Base-by-base conservation (phyloP, 2,888 invertebrate species). In the Trachelus troglodyta region DNA sequence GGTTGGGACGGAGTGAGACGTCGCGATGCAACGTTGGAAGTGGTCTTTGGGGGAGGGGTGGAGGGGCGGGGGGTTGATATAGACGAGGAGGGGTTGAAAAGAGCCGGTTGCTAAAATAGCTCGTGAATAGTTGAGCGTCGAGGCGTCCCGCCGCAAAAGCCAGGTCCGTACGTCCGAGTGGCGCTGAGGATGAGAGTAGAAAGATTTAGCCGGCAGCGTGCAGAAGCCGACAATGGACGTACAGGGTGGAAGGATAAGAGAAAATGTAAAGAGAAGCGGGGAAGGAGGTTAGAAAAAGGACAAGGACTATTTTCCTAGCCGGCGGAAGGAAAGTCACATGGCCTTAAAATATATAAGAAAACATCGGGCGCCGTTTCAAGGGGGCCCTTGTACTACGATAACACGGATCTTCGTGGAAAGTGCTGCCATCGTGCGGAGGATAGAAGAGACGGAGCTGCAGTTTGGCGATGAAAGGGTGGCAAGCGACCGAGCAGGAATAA, bases 391-490 rank as follows among this genome's bases (percentile, higher is more conserved):
- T 4, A 71, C 71, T 31, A 4, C 23, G 71, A 71, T 71, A 71
- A 71, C 71, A 71, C 71, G 71, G 31, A 11, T 9, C 23, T 0
- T 2, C 56, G 23, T 9, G 15, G 56, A 23, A 2, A 23, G 56
- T 56, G 56, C 56, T 56, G 56, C 56, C 56, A 56, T 2, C 56
- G 56, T 6, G 56, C 56, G 56, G 56, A 23, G 6, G 9, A 23
- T 2, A 0, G 4, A 9, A 23, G 56, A 23, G 56, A 56, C 56
- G 56, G 15, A 23, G 40, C 34, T 74, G 71, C 23, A 75, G 75
- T 77, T 74, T 78, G 23, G 73, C 75, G 33, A 68, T 34, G 12
- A 69, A 56, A 40, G 69, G 37, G 34, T 11, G 69, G 12, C 30
- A 34, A 31, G 30, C 12, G 35, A 35, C 11, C 74, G 75, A 76